phyloP scores from a whole-genome alignment of 2,113 vertebrate species.

The Amblyopsis rosae region DNA sequence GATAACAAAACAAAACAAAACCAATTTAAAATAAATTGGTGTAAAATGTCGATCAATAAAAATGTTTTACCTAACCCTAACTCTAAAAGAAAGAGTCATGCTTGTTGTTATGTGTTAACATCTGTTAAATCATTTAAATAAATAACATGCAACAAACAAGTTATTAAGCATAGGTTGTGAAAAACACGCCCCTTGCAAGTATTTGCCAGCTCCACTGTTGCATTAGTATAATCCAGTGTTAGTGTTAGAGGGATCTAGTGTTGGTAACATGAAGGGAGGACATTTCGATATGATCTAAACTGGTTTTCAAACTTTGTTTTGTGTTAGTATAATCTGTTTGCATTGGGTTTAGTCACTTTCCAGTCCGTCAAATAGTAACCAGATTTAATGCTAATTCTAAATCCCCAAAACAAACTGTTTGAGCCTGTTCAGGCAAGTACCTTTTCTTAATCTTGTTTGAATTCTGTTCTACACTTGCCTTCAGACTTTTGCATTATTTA shows the following conservation, averaged over 20 bases:
- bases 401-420: constrained; percentile 33
- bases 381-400: constrained; percentile 10
- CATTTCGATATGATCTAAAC: constrained; percentile 17
- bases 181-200: no score
- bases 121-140: neutral
- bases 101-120: neutral
- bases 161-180: neutral
- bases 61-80: no score
- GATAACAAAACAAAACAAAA: constrained; percentile 39
- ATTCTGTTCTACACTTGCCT: no score
- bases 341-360: constrained; percentile 19
- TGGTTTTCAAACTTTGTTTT: constrained; percentile 22
- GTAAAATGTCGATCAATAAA: no score
- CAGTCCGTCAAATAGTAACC: constrained; percentile 1
- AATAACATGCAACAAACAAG: neutral
- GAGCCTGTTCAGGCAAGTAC: neutral
- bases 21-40: no score
- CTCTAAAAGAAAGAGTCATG: no score
- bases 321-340: constrained; percentile 30
- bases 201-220: no score
- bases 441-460: no score
- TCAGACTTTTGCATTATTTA: no score
- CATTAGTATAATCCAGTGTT: neutral
- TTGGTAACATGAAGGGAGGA: neutral
- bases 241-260: neutral